phyloP scores from a whole-genome alignment of 2,797 vertebrate species.

The Pangasius larnaudii region DNA sequence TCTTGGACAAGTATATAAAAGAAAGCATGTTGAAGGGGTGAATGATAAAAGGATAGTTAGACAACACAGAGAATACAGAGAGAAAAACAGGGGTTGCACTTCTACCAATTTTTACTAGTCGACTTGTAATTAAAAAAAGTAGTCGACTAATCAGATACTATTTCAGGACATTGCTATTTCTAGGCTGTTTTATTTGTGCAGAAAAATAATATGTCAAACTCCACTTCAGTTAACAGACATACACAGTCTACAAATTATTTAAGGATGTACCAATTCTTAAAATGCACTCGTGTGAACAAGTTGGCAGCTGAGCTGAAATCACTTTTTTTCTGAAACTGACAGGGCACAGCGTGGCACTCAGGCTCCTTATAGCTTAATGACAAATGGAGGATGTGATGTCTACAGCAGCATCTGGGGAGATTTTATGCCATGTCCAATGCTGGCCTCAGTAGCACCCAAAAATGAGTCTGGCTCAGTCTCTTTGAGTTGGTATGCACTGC shows the following conservation, averaged over 20 bases:
- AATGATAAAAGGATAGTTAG: neutral
- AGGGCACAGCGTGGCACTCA: neutral
- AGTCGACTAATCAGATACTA: neutral
- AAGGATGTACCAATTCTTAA: neutral
- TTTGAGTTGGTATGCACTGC: neutral
- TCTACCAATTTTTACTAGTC: neutral
- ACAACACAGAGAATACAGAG: neutral
- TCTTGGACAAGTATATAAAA: conserved; percentile 34
- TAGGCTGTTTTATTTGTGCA: neutral
- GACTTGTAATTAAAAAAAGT: neutral
- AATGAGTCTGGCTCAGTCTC: neutral
- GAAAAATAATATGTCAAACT: neutral
- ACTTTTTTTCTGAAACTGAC: neutral
- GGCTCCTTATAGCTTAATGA: neutral
- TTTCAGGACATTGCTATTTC: neutral
- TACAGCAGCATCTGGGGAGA: neutral
- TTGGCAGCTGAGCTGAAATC: neutral
- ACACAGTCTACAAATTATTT: neutral
- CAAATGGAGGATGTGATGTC: neutral
- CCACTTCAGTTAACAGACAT: neutral
- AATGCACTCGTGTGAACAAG: neutral
- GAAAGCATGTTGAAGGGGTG: conserved; percentile 41
- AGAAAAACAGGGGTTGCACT: neutral
- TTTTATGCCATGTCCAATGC: neutral
- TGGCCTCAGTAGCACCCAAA: neutral